phyloP scores from a whole-genome alignment of 2,797 vertebrate species.

The Sebastes dallii region DNA sequence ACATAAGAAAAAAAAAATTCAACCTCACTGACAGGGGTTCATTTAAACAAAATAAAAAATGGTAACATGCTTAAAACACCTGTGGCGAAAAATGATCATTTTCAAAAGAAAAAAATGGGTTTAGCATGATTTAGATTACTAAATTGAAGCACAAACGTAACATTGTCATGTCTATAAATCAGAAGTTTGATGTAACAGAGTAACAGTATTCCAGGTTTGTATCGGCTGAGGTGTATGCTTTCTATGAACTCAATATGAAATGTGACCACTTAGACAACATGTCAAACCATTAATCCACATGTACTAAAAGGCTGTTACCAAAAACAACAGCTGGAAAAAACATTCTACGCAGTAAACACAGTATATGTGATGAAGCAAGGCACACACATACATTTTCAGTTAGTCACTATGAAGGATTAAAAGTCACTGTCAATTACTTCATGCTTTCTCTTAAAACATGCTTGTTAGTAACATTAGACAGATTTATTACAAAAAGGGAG shows the following conservation, averaged over 20 bases:
- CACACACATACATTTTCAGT: slow-evolving; percentile 61
- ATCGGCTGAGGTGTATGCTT: neutral
- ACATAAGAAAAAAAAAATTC: neutral
- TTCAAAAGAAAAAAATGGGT: neutral
- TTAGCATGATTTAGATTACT: neutral
- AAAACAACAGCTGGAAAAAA: slow-evolving; percentile 29
- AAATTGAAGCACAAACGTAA: neutral
- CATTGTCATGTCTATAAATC: slow-evolving; percentile 4
- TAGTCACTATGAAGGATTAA: slow-evolving; percentile 49
- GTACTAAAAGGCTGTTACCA: slow-evolving; percentile 7
- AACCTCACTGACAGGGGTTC: neutral
- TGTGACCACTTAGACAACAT: slow-evolving; percentile 35
- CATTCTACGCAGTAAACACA: slow-evolving; percentile 39
- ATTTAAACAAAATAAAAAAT: neutral
- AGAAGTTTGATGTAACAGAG: slow-evolving; percentile 3
- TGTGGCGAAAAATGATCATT: neutral
- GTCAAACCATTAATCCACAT: slow-evolving; percentile 32
- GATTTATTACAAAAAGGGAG: slow-evolving; percentile 9
- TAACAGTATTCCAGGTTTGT: neutral
- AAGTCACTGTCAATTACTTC: slow-evolving; percentile 47
- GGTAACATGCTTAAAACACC: slow-evolving; percentile 6
- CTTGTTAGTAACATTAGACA: slow-evolving; percentile 74
- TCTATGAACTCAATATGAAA: slow-evolving; percentile 20
- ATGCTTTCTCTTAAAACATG: slow-evolving; percentile 70
- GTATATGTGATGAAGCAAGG: slow-evolving; percentile 66